Base-by-base conservation (phyloP, 2,888 invertebrate genomes). In the Latrodectus hesperus region DNA sequence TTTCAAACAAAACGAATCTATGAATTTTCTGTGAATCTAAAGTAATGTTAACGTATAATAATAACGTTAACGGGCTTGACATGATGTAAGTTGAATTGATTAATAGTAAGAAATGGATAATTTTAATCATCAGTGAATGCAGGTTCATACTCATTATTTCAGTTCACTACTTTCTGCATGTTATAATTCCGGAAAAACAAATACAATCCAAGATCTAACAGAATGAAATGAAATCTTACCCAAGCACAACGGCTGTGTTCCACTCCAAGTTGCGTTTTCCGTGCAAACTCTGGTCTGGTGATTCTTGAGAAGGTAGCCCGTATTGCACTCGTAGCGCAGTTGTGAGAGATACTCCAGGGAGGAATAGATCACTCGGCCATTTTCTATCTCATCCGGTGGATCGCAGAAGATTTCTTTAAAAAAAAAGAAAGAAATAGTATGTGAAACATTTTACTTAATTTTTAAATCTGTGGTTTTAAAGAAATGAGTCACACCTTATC, bases 211-310 rank as follows among this genome's bases (percentile, higher is more conserved):
- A 4, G 6, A 4, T 76, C 12, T 0, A 3, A 38, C 0, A 4
- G 38, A 38, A 38, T 38, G 38, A 38, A 1, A 4, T 38, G 6
- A 38, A 38, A 38, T 38, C 38, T 65, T 65, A 87, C 87, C 87
- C 55, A 53, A 14, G 17, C 87, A 88, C 17, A 64, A 38, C 3
- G 82, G 78, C 10, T 83, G 64, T 0, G n/a, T 38, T 10, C 78
- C 78, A 22, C 70, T 78, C 87, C 87, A 88, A 4, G 68, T 82
- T 53, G 74, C 82, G 52, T 83, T 81, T n/a, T 17, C 78, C 52
- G 73, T 38, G 49, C 87, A 88, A 9, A 49, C 11, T 70, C 87
- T 77, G 0, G 64, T 17, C 11, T 71, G 53, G 11, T 73, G 51
- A 10, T 78, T 71, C 52, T n/a, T 73, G 26, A 78, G 49, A 52